Percentiles rank a stretch among this genome's conserved stretches.
Conservation (phyloP, 2,888 invertebrate species). For the Ochropleura leucogaster region DNA sequence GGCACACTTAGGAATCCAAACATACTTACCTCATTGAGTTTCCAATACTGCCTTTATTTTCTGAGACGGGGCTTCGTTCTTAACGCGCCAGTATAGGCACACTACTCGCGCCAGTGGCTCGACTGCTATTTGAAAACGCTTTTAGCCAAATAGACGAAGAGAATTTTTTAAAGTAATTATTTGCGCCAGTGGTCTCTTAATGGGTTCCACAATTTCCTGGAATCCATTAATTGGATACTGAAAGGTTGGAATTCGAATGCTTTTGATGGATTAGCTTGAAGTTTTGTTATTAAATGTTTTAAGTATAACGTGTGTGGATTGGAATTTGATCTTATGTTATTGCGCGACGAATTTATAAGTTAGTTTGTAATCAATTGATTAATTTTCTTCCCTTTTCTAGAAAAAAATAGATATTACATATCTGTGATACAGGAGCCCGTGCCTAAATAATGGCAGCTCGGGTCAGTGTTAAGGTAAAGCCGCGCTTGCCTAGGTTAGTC, state of each 20-base stretch:
- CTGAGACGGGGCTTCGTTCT: constrained; percentile 63
- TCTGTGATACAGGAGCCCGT: no score
- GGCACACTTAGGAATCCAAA: constrained; percentile 57
- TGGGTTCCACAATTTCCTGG: constrained; percentile 60
- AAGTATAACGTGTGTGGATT: neutral
- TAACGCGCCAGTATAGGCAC: constrained; percentile 52
- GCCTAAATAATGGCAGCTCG: no score
- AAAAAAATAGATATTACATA: no score
- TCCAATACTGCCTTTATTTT: constrained; percentile 67
- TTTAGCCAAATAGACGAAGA: constrained; percentile 70
- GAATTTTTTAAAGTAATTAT: constrained; percentile 73
- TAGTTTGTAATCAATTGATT: no score
- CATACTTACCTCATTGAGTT: constrained; percentile 63
- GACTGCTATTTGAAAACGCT: constrained; percentile 72
- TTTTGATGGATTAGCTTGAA: constrained; percentile 39
- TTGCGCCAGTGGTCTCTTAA: constrained; percentile 52
- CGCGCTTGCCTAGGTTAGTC: no score
- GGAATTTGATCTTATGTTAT: neutral
- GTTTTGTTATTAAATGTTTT: constrained; percentile 4
- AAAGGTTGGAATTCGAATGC: constrained; percentile 41
- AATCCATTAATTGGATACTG: constrained; percentile 50
- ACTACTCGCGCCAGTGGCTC: constrained; percentile 63
- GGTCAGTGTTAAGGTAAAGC: no score
- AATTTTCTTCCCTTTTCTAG: no score
- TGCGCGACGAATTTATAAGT: no score